Conservation (phyloP, 2,888 invertebrate species). For the Heliconius charithonia region DNA sequence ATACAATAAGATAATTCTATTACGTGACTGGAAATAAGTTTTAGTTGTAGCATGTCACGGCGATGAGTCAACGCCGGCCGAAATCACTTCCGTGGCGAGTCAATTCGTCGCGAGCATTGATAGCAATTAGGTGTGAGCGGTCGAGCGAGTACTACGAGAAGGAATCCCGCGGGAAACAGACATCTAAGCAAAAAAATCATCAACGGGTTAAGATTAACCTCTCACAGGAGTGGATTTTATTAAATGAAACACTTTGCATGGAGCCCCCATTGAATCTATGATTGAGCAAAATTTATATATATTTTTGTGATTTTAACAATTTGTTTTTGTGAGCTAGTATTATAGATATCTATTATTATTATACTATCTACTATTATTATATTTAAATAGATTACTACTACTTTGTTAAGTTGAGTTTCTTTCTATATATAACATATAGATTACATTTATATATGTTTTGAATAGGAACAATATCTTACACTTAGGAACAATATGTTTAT, state of each 20-base stretch:
- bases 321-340: too few relatives aligned
- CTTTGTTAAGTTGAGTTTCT: too few relatives aligned
- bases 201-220: slow-evolving; percentile 9
- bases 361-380: too few relatives aligned
- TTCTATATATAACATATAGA: too few relatives aligned
- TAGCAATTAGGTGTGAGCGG: slow-evolving; percentile 76
- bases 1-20: slow-evolving; percentile 4
- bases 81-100: slow-evolving; percentile 74
- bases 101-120: slow-evolving; percentile 79
- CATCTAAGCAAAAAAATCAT: slow-evolving; percentile 18
- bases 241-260: neutral
- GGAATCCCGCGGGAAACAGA: slow-evolving; percentile 71
- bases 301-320: neutral
- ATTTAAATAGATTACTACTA: too few relatives aligned
- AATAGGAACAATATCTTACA: neutral
- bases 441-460: too few relatives aligned
- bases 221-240: neutral
- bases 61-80: slow-evolving; percentile 66
- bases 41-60: slow-evolving; percentile 44
- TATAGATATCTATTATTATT: too few relatives aligned
- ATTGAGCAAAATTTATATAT: neutral
- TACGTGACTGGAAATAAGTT: slow-evolving; percentile 38
- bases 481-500: neutral
- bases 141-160: slow-evolving; percentile 67
- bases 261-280: neutral